Evolutionary conservation across 1,140 invertebrate species (phyloP).

Genomic region (Solenopsis fugax): DNA sequence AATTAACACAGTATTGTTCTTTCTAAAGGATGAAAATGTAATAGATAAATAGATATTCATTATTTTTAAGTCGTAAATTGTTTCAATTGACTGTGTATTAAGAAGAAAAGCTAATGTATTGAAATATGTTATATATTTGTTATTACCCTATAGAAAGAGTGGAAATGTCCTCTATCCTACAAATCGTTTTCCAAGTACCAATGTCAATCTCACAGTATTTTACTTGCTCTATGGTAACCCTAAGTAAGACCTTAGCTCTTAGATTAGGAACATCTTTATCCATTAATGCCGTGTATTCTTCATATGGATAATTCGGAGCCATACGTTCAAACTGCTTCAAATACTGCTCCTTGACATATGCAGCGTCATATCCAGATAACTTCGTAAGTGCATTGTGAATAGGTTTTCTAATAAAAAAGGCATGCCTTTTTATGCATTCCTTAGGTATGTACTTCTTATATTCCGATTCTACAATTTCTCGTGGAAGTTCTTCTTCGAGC

Average conservation of each 20-base stretch:
- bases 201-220: slow-evolving; percentile 90
- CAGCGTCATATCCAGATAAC: slow-evolving; percentile 88
- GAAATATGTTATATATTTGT: slow-evolving; percentile 34
- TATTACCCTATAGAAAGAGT: slow-evolving; percentile 90
- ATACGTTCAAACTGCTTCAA: slow-evolving; percentile 91
- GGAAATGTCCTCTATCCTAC: slow-evolving; percentile 93
- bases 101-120: slow-evolving; percentile 9
- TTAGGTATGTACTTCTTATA: slow-evolving; percentile 94
- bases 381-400: slow-evolving; percentile 90
- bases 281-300: slow-evolving; percentile 91
- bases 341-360: slow-evolving; percentile 92
- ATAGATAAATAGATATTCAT: slow-evolving; percentile 16
- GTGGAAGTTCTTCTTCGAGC: slow-evolving; percentile 89
- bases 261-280: slow-evolving; percentile 86
- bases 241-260: slow-evolving; percentile 85
- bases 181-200: slow-evolving; percentile 90
- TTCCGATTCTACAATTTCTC: slow-evolving; percentile 90
- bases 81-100: slow-evolving; percentile 34
- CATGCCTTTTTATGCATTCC: slow-evolving; percentile 91
- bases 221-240: slow-evolving; percentile 89
- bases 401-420: slow-evolving; percentile 91
- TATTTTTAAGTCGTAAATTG: background rate
- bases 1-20: slow-evolving; percentile 92
- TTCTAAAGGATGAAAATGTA: slow-evolving; percentile 72
- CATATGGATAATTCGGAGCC: slow-evolving; percentile 93